Evolutionary conservation across 2,888 invertebrate species (phyloP).

Genomic region (Agonopterix arenella): DNA sequence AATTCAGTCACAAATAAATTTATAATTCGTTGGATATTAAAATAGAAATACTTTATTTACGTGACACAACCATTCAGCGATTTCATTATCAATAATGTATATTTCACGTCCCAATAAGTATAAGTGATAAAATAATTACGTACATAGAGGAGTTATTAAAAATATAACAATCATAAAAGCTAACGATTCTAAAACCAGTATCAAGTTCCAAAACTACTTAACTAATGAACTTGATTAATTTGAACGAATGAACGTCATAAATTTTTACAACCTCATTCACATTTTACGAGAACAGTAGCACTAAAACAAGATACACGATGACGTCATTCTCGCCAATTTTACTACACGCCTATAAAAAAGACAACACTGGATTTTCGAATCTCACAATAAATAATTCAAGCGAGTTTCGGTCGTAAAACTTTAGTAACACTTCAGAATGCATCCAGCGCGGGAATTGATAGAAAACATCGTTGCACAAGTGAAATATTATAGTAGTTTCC

Average conservation of each 20-base stretch:
- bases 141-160: too few relatives aligned
- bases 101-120: not conserved
- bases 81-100: not conserved
- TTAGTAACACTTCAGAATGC: conserved; percentile 7
- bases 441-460: conserved; percentile 5
- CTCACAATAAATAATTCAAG: not conserved
- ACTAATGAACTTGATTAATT: conserved; percentile 1
- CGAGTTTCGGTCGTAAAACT: not conserved
- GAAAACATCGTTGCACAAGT: conserved; percentile 11
- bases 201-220: not conserved
- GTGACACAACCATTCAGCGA: too few relatives aligned
- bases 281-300: not conserved
- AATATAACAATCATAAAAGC: not conserved
- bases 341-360: not conserved
- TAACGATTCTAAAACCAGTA: not conserved
- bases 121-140: not conserved
- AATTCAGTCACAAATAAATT: too few relatives aligned
- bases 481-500: not conserved
- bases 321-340: not conserved
- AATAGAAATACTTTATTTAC: too few relatives aligned
- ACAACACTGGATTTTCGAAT: not conserved
- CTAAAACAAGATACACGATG: not conserved
- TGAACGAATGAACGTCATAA: not conserved
- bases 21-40: too few relatives aligned
- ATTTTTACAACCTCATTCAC: not conserved